Conservation (phyloP, 2,888 invertebrate species). For the Hydropsyche betteni region DNA sequence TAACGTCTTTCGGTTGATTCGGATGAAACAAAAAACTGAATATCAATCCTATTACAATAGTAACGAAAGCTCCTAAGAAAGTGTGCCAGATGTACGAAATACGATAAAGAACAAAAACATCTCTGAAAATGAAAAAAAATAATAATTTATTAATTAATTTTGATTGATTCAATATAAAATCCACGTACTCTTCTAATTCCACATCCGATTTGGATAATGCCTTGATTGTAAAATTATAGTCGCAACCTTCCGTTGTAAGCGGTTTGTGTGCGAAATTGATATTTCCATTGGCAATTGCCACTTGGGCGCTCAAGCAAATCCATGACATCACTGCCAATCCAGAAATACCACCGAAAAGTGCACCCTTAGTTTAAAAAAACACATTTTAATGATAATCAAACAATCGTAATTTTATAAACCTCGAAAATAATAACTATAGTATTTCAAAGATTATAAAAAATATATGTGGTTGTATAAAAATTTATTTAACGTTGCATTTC, state of each 20-base stretch:
- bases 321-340: constrained; percentile 68
- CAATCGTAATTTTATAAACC: no score
- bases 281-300: constrained; percentile 70
- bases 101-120: constrained; percentile 72
- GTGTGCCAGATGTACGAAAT: constrained; percentile 85
- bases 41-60: constrained; percentile 65
- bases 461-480: no score
- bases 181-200: constrained; percentile 5
- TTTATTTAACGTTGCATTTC: no score
- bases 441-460: no score
- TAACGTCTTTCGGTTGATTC: constrained; percentile 65
- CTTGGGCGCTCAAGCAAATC: constrained; percentile 71
- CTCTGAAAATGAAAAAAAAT: constrained; percentile 54
- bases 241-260: constrained; percentile 70
- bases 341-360: constrained; percentile 67
- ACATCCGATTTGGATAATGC: constrained; percentile 31
- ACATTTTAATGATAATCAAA: no score
- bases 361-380: constrained; percentile 61
- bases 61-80: constrained; percentile 67
- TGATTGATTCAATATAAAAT: not conserved
- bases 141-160: not conserved
- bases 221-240: constrained; percentile 67
- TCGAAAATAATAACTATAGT: no score
- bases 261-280: constrained; percentile 74
- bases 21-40: constrained; percentile 65